Conservation (phyloP, 2,888 invertebrate genomes). For the Diaphora mendica region DNA sequence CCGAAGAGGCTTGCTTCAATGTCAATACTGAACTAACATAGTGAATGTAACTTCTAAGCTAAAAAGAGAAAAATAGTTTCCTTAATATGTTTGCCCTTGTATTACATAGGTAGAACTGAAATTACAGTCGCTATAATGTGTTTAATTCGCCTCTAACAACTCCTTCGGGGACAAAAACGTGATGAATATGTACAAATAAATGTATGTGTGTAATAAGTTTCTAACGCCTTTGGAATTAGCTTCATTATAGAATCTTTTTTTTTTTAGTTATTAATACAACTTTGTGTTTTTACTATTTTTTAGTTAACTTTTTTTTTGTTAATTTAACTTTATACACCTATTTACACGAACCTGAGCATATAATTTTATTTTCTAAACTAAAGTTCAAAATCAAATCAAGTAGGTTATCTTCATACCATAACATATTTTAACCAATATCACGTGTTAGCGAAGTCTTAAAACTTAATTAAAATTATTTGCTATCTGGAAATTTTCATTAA, state of each 20-base stretch:
- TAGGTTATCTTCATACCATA: background rate
- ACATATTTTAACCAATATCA: background rate
- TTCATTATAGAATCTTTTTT: no score
- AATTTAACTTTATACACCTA: no score
- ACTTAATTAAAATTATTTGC: background rate
- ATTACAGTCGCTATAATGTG: background rate
- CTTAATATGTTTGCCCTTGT: background rate
- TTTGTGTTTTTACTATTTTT: no score
- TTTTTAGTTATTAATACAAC: no score
- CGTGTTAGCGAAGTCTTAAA: background rate
- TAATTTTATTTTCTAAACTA: background rate
- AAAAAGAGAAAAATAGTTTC: background rate
- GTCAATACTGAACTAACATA: background rate
- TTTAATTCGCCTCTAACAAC: background rate
- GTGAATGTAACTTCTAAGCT: background rate
- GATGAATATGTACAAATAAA: background rate
- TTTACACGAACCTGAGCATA: no score
- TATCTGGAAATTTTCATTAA: background rate
- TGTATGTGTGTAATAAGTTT: background rate
- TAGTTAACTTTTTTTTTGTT: no score
- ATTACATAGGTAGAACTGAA: background rate
- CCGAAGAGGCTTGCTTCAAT: background rate
- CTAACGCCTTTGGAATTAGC: background rate
- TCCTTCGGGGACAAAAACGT: background rate
- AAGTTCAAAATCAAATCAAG: background rate